Percentiles rank a stretch among this genome's conserved stretches.
Conservation (phyloP, 2,797 vertebrate genomes). For the Aldrovandia affinis region DNA sequence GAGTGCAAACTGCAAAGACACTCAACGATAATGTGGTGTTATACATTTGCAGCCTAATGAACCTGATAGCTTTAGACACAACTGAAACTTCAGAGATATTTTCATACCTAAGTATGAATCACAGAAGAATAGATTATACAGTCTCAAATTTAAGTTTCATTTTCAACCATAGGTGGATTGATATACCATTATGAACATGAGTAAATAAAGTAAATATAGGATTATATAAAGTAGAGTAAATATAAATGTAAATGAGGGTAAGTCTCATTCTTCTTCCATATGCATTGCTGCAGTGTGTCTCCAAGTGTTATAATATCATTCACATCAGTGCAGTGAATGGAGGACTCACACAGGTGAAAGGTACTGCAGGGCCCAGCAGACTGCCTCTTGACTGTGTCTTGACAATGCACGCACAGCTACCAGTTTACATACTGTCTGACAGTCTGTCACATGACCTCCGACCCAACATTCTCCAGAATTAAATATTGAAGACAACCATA, state of each 20-base stretch:
- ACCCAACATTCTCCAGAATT: neutral
- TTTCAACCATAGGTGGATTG: no score
- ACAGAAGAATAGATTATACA: neutral
- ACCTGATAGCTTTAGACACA: constrained; percentile 6
- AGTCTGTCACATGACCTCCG: constrained; percentile 11
- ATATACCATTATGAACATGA: no score
- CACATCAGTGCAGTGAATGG: neutral
- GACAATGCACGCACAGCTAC: neutral
- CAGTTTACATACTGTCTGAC: neutral
- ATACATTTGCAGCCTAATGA: neutral
- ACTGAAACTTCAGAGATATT: neutral
- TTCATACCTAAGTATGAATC: neutral
- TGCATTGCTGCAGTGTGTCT: neutral
- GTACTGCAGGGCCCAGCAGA: neutral
- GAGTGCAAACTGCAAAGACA: neutral
- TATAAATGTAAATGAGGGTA: neutral
- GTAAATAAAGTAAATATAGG: no score
- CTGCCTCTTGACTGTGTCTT: neutral
- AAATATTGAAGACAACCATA: constrained; percentile 19
- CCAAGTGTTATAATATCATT: neutral
- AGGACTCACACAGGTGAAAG: neutral
- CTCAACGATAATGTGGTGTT: neutral
- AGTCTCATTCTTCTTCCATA: neutral
- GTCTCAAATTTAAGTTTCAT: no score
- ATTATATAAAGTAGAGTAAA: neutral